Percentiles rank a stretch among this genome's conserved stretches.
These are phyloP conservation scores for Drosophila ficusphila DNA, from an alignment of 1,140 invertebrate genomes.

Conservation along the genomic window DNA sequence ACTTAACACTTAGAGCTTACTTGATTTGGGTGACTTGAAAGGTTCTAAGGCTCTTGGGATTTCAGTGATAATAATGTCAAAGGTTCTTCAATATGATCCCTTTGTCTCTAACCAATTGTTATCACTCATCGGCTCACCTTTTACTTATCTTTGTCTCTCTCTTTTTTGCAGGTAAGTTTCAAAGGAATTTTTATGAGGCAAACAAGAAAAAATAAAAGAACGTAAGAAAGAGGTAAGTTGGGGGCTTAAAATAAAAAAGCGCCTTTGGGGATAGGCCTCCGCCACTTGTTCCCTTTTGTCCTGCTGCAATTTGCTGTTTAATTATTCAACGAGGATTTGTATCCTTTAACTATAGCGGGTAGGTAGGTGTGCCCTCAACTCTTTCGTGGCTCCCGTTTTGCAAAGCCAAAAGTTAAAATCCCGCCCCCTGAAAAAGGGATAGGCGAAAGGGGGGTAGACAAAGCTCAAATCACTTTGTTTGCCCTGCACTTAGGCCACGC, in stretches of 20 bases:
- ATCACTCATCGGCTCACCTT: constrained; percentile 33
- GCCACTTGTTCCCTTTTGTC: constrained; percentile 39
- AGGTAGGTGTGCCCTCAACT: too few species aligned
- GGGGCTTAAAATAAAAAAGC: constrained; percentile 21
- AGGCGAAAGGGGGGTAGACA: constrained; percentile 20
- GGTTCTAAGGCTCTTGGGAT: constrained; percentile 9
- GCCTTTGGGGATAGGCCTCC: constrained; percentile 29
- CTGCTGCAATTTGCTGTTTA: constrained; percentile 68
- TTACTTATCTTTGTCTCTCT: constrained; percentile 31
- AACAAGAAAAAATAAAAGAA: constrained; percentile 17
- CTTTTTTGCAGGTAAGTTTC: constrained; percentile 51
- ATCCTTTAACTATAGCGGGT: constrained; percentile 50
- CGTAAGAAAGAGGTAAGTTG: constrained; percentile 38
- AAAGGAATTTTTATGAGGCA: constrained; percentile 39
- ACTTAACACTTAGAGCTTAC: constrained; percentile 16
- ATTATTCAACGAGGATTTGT: constrained; percentile 65
- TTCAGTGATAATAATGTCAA: constrained; percentile 25
- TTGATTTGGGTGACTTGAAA: constrained; percentile 29
- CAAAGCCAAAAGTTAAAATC: constrained; percentile 38
- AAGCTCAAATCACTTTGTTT: constrained; percentile 66
- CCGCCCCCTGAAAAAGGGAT: not conserved
- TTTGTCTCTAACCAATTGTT: constrained; percentile 8
- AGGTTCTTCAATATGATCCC: constrained; percentile 13
- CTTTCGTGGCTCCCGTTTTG: not conserved
- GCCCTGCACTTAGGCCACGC: constrained; percentile 63